Evolutionary conservation across 2,888 invertebrate genomes (phyloP), one percentile per base, ranked within the genome.

Genomic region (Galerucella nymphaeae): DNA sequence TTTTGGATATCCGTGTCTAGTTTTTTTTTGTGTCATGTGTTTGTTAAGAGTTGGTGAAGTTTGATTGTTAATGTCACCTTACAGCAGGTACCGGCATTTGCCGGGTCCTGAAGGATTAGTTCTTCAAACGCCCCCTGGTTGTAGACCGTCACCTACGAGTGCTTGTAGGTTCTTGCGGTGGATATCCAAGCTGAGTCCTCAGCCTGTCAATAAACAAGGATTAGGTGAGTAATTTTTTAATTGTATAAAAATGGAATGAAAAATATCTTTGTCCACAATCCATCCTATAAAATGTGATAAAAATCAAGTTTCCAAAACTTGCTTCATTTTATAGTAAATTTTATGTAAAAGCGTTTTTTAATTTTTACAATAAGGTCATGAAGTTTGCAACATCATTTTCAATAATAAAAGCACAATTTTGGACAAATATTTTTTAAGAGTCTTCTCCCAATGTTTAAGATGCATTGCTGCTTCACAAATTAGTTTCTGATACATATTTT

Each of bases 101-200:
- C 86, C 86, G 81, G 86, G 74, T 38, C 20, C 74, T 75, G 72
- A 75, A 74, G 79, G 80, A 75, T 58, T 72, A 55, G 82, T 78
- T 53, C 75, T 79, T 71, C 82, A 78, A 59, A 79, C 82, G 41
- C 80, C 82, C 30, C 83, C 79, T 74, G 81, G 82, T 74, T 83
- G 83, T 72, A 77, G 82, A 10, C 76, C 79, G 20, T 76, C 83
- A 23, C 80, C 84, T 18, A 86, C 88, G 41, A 88, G 88, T 10
- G 88, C 89, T 13, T 87, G 89, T 76, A 84, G 89, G 72, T 89
- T 89, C 80, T 85, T 89, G 75, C 85, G 88, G 80, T 89, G 89
- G 89, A 88, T 89, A 79, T 86, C 88, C 59, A 87, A 88, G 75
- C 84, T 89, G 45, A 88, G 89, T 62, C 88, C 89, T 69, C 89